Base-by-base conservation (phyloP, 2,113 vertebrate genomes). In the Albula glossodonta region DNA sequence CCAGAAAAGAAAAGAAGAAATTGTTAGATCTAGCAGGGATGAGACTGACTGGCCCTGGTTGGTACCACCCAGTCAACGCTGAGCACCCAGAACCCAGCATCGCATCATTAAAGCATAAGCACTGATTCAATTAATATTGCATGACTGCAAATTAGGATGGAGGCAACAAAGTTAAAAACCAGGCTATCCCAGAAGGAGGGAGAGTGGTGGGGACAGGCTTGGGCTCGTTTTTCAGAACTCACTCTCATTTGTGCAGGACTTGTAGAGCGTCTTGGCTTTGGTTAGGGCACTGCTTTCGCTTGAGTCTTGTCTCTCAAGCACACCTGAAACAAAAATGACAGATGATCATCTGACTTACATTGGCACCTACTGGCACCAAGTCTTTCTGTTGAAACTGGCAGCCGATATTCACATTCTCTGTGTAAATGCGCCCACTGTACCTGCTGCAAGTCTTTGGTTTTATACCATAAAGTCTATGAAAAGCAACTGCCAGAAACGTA, bases 201-300 rank as follows among this genome's bases (percentile, higher is more conserved):
- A 19, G 17, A 19, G 15, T 22, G 60, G 60, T 66, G 19, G 17
- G 17, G 60, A 19, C 5, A 15, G 17, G 31, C 31, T 41, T 66
- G 57, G 57, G 57, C 17, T 60, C 3, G 11, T 3, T 12, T 22
- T 25, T 74, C 31, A 10, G n/a, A 90, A 95, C 97, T 97, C 93
- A 99, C 98, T 95, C 91, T 99, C 98, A 94, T 99, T 98, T 85
- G 94, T 93, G 85, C 98, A 99, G 0, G 98, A 99, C 89, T 94
- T 96, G 91, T 98, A 99, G 52, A 99, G 94, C 10, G 94, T 96
- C 92, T 97, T 99, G 56, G 97, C 97, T 94, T 99, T 99, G 90
- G 94, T 94, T 87, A 99, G 93, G 70, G 97, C 97, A 19, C 86
- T 17, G 78, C 96, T 95, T 5, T 96, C 93, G 66, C 89, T 91